Conservation (phyloP, 2,888 invertebrate species). For the Zonitis immaculata region DNA sequence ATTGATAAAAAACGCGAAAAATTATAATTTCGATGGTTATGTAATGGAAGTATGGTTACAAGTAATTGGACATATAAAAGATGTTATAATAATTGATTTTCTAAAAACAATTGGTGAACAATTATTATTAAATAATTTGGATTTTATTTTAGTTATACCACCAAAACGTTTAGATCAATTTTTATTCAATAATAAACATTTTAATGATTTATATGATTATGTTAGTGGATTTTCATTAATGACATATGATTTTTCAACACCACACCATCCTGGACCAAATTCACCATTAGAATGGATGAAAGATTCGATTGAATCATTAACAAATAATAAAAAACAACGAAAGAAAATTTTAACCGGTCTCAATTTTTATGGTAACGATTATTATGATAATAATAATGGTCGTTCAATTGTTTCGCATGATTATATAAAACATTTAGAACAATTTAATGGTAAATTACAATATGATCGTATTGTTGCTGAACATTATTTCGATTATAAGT, state of each 20-base stretch:
- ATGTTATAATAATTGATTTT: conserved; percentile 56
- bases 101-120: conserved; percentile 61
- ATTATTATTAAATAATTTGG: conserved; percentile 50
- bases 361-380: conserved; percentile 93
- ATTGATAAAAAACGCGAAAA: conserved; percentile 59
- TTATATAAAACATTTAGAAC: conserved; percentile 70
- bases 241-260: conserved; percentile 91
- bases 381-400: conserved; percentile 77
- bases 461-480: conserved; percentile 77
- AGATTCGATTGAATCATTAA: conserved; percentile 68
- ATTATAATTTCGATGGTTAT: conserved; percentile 81
- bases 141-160: conserved; percentile 74
- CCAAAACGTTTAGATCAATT: conserved; percentile 62
- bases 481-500: conserved; percentile 83
- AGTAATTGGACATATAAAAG: conserved; percentile 61
- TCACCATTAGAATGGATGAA: conserved; percentile 81
- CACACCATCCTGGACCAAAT: conserved; percentile 83
- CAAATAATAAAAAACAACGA: conserved; percentile 60
- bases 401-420: conserved; percentile 76
- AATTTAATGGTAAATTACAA: conserved; percentile 68
- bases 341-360: conserved; percentile 81
- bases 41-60: conserved; percentile 90
- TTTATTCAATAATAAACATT: conserved; percentile 69
- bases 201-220: conserved; percentile 69
- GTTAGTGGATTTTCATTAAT: conserved; percentile 89